A percentile compares a stretch with the other conserved stretches of the same genome.
phyloP scores from a whole-genome alignment of 1,140 invertebrate genomes.

The Conus ventricosus region DNA sequence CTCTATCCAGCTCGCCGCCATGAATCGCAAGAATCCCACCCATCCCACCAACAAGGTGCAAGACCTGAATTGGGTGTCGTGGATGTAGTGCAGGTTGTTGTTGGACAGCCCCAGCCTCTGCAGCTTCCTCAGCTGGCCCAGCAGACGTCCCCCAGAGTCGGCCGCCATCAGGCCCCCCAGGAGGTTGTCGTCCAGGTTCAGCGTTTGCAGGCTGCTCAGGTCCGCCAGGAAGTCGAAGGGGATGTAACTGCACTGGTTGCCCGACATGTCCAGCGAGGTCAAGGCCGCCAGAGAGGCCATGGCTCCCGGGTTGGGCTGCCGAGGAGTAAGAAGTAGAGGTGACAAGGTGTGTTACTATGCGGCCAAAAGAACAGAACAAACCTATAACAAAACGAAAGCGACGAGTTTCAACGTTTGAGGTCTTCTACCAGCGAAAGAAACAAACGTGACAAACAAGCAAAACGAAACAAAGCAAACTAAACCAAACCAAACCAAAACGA shows the following conservation, averaged over 20 bases:
- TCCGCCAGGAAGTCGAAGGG: conserved; percentile 46
- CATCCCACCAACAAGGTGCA: too few relatives aligned
- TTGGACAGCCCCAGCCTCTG: conserved; percentile 48
- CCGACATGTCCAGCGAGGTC: conserved; percentile 52
- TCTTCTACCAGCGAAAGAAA: too few relatives aligned
- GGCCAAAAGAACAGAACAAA: too few relatives aligned
- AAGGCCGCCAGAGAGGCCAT: conserved; percentile 48
- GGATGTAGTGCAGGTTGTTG: conserved; percentile 49
- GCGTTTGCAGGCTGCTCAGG: conserved; percentile 44
- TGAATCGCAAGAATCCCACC: too few relatives aligned
- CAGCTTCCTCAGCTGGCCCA: conserved; percentile 50
- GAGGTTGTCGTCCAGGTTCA: conserved; percentile 56
- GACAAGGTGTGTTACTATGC: too few relatives aligned
- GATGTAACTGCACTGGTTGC: conserved; percentile 49
- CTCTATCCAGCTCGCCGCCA: too few relatives aligned
- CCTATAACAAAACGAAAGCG: too few relatives aligned
- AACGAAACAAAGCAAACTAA: too few relatives aligned
- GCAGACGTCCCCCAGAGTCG: conserved; percentile 45
- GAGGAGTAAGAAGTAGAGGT: background rate
- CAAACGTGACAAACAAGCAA: too few relatives aligned
- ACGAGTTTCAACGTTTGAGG: too few relatives aligned
- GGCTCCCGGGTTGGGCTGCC: conserved; percentile 20
- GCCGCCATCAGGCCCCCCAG: conserved; percentile 46
- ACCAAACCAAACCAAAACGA: too few relatives aligned
- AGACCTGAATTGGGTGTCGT: conserved; percentile 37